Conservation (phyloP, 2,113 vertebrate species). For the Gopherus evgoodei region DNA sequence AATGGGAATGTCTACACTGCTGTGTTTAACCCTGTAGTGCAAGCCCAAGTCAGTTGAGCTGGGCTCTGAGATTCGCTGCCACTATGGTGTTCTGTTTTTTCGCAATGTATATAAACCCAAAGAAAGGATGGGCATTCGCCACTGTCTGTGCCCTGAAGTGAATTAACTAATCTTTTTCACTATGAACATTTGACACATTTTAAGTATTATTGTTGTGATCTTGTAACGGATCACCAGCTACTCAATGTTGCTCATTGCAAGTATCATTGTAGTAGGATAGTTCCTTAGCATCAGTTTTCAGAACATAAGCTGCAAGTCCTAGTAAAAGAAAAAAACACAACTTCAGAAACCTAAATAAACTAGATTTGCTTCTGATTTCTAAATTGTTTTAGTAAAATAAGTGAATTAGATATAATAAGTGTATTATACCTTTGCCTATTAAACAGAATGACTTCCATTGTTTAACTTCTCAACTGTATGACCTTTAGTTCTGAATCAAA, state of each 20-base stretch:
- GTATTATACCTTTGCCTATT: background rate
- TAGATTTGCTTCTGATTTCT: background rate
- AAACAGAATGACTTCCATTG: background rate
- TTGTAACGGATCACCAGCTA: background rate
- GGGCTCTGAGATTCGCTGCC: no score
- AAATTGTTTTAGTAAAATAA: background rate
- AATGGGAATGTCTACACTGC: no score
- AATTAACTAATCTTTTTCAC: background rate
- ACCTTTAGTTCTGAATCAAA: constrained; percentile 12
- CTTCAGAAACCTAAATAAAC: background rate
- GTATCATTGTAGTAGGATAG: background rate
- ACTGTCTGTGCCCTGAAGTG: accelerated
- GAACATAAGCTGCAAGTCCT: background rate
- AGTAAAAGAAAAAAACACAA: background rate
- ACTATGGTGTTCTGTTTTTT: no score
- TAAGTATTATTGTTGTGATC: no score
- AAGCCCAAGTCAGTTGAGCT: no score
- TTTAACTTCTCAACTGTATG: background rate
- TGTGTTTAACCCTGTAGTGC: no score
- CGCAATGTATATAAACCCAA: no score
- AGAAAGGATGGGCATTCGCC: background rate
- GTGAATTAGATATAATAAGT: background rate
- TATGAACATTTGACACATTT: background rate
- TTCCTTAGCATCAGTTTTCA: background rate
- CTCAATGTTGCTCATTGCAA: background rate